Percentiles rank a stretch among this genome's conserved stretches.
These are phyloP conservation scores for Syndactyla subalaris DNA, from an alignment of 2,797 vertebrate genomes.

Conservation along the genomic window DNA sequence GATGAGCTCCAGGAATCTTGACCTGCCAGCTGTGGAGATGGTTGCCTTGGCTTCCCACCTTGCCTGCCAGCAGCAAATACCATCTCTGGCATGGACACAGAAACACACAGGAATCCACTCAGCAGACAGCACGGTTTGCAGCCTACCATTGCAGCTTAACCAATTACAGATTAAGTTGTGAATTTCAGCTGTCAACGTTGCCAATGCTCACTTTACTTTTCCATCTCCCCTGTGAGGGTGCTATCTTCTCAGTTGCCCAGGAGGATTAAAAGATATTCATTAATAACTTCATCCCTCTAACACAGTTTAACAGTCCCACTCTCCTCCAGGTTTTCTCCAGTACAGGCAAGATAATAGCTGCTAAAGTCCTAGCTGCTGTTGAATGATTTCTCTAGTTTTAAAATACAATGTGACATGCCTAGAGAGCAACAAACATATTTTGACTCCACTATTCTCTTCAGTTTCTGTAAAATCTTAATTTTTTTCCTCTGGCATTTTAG, in stretches of 20 bases:
- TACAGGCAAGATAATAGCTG: neutral
- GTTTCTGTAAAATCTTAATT: neutral
- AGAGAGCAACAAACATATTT: neutral
- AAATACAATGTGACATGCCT: neutral
- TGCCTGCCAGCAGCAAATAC: neutral
- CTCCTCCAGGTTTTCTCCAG: neutral
- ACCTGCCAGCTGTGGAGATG: neutral
- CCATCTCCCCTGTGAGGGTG: neutral
- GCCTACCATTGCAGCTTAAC: neutral
- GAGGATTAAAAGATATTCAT: neutral
- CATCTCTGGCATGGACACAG: neutral
- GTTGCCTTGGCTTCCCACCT: neutral
- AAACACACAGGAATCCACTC: neutral
- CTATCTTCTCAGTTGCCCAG: neutral
- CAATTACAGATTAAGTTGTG: neutral
- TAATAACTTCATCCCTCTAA: neutral
- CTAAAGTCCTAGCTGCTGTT: neutral
- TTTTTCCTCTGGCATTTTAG: neutral
- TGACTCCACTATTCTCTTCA: neutral
- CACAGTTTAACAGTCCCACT: neutral
- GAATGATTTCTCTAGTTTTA: neutral
- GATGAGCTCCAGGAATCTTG: neutral
- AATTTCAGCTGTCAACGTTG: neutral
- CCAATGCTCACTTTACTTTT: neutral
- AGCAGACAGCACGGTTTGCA: neutral